Evolutionary conservation across 2,888 invertebrate species (phyloP).

Genomic region (Acrocera orbiculus): DNA sequence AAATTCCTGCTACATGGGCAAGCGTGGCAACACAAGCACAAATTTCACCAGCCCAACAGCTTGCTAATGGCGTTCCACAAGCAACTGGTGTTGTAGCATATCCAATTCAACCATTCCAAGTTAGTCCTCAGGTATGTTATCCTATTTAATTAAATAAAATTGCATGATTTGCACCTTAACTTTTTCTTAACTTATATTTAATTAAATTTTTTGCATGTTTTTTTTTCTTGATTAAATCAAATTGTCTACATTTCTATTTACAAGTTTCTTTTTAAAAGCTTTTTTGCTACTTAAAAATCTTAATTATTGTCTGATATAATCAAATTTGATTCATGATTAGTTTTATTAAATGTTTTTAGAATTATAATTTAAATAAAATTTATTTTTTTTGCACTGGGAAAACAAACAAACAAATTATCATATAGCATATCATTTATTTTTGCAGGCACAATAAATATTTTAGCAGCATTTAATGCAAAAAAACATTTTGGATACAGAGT

Average conservation of each 20-base stretch:
- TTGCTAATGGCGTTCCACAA: slow-evolving; percentile 52
- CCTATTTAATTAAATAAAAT: background rate
- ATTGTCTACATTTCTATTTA: too few species aligned
- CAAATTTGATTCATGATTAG: too few species aligned
- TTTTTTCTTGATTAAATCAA: slow-evolving; percentile 1
- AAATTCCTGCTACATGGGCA: slow-evolving; percentile 58
- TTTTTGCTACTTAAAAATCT: too few species aligned
- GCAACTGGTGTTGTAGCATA: slow-evolving; percentile 68
- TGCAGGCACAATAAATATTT: slow-evolving; percentile 33
- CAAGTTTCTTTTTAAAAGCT: slow-evolving; percentile 3
- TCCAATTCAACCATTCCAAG: slow-evolving; percentile 87
- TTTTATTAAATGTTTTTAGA: too few species aligned
- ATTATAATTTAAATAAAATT: too few species aligned
- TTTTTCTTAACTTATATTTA: background rate
- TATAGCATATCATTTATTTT: slow-evolving; percentile 34
- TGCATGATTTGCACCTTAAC: slow-evolving; percentile 3
- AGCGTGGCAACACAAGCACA: slow-evolving; percentile 58
- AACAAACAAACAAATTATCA: too few species aligned
- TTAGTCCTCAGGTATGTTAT: slow-evolving; percentile 35
- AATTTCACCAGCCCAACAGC: slow-evolving; percentile 47
- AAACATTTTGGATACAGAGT: too few species aligned
- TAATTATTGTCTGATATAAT: too few species aligned
- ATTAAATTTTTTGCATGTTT: background rate
- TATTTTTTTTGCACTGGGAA: too few species aligned
- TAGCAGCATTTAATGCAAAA: background rate